Evolutionary conservation across 1,140 invertebrate species (phyloP).

Genomic region (Drosophila neocordata): DNA sequence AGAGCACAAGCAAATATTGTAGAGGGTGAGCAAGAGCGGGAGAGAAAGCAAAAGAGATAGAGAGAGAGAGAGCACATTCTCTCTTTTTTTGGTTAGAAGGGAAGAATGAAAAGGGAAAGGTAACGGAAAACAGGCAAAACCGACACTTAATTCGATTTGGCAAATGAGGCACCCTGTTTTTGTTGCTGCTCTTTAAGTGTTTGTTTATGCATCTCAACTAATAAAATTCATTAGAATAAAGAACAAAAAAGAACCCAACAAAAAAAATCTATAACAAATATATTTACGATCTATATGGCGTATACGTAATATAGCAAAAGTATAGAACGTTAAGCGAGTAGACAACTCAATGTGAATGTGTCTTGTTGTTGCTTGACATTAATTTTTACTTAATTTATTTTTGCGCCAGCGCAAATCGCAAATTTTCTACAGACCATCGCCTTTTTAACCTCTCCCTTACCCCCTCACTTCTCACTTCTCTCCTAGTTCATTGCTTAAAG

Average conservation of each 20-base stretch:
- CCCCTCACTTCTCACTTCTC: constrained; percentile 2
- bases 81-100: constrained; percentile 36
- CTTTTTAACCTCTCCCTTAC: constrained; percentile 27
- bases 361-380: constrained; percentile 54
- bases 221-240: constrained; percentile 78
- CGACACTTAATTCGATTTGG: constrained; percentile 66
- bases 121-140: constrained; percentile 16
- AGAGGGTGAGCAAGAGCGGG: constrained; percentile 14
- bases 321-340: background rate
- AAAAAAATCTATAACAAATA: constrained; percentile 17
- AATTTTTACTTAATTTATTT: constrained; percentile 82
- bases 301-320: background rate
- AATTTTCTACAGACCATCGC: constrained; percentile 54
- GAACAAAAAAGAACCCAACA: background rate
- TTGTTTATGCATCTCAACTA: constrained; percentile 75
- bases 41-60: background rate
- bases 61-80: background rate
- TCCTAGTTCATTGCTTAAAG: constrained; percentile 11
- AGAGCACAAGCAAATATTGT: constrained; percentile 6
- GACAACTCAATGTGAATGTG: background rate
- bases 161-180: constrained; percentile 47
- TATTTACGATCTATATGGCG: background rate
- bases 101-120: background rate
- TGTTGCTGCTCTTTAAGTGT: constrained; percentile 66
- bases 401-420: constrained; percentile 72